Base-by-base conservation (phyloP, 2,113 vertebrate species). In the Rattus rattus region DNA sequence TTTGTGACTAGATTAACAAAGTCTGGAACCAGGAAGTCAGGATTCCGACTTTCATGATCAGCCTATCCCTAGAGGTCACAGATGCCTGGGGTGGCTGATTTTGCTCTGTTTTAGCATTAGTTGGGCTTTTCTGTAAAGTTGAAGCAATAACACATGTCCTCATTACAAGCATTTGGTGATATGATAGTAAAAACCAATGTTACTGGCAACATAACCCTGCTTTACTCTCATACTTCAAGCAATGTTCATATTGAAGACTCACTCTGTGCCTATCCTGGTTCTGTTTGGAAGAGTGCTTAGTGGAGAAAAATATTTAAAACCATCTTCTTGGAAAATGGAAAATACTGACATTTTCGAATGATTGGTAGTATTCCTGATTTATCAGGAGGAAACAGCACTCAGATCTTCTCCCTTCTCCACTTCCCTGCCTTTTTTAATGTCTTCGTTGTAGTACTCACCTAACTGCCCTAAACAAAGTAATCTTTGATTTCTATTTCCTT, bases 1-100 rank as follows among this genome's bases (percentile, higher is more conserved):
- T 76, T 76, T 88, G 47, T 94, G 88, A 85, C 52, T 76, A 24
- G 24, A 85, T 49, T 11, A 22, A 76, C 10, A 90, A 95, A 93
- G 67, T 14, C 67, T 91, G 65, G 16, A 11, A n/a, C 33, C 4
- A 5, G 83, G 36, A 61, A 56, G 36, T 86, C n/a, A 65, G 39
- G 49, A 70, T 93, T 47, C 73, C 83, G 16, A 2, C 0, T 54
- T 94, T 90, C 69, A 87, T 59, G 65, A 83, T 56, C 22, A 69
- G 1, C 4, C 36, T 24, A 26, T 49, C 13, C 20, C 59, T 28
- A 33, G 26, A 52, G 13, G 0, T 90, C 39, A n/a, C n/a, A 36
- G 14, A 56, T 59, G 10, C 8, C 59, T 56, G 28, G 56, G 22
- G 39, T 80, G 33, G 12, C 52, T 87, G 36, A 28, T 94, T 67